Evolutionary conservation across 2,113 vertebrate genomes (phyloP).

Genomic region (Capreolus pygargus): DNA sequence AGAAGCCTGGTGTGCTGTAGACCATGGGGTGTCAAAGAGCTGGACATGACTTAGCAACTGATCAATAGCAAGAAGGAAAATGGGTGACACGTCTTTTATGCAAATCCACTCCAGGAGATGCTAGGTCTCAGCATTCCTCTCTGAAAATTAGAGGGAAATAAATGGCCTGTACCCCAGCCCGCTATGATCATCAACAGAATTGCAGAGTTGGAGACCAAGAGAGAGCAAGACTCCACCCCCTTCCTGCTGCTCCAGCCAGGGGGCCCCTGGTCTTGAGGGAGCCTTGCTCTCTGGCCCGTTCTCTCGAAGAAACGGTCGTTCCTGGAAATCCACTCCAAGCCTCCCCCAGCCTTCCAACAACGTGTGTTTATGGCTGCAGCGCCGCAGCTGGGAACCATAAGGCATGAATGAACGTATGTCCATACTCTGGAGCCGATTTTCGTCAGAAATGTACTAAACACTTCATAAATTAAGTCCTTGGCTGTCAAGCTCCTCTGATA

Average conservation of each 20-base stretch:
- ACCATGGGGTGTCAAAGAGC: background rate
- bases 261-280: background rate
- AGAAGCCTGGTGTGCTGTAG: background rate
- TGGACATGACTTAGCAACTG: background rate
- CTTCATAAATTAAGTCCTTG: conserved; percentile 68
- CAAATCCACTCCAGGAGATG: background rate
- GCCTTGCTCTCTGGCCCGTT: background rate
- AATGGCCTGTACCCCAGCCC: background rate
- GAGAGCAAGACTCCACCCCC: background rate
- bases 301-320: background rate
- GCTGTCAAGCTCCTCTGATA: conserved; percentile 55
- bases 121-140: background rate
- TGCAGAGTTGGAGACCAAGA: background rate
- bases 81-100: background rate
- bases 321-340: background rate
- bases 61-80: background rate
- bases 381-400: conserved; percentile 61
- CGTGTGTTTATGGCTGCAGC: background rate
- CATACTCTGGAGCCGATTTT: conserved; percentile 39
- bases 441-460: conserved; percentile 63
- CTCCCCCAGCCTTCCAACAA: background rate
- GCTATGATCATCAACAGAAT: background rate
- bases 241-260: background rate
- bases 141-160: background rate
- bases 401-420: conserved; percentile 48